Evolutionary conservation across 2,797 vertebrate species (phyloP).

Genomic region (Catamblyrhynchus diadema): DNA sequence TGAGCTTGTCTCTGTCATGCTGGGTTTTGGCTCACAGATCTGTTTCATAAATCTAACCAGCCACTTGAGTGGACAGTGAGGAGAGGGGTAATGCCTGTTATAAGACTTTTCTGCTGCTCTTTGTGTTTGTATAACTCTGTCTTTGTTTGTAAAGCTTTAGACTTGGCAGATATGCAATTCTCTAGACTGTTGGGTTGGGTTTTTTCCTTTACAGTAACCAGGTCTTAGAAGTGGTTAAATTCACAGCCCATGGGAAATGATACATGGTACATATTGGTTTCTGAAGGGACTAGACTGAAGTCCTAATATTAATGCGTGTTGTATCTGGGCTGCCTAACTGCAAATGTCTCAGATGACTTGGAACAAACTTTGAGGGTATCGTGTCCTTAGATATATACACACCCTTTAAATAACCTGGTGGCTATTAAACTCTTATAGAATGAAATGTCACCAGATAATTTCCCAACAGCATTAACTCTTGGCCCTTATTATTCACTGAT

Average conservation of each 20-base stretch:
- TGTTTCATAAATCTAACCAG: background rate
- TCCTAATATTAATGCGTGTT: background rate
- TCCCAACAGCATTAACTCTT: background rate
- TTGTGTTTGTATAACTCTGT: background rate
- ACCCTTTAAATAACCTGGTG: constrained; percentile 49
- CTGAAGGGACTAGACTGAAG: background rate
- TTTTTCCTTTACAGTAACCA: background rate
- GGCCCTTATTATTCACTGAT: background rate
- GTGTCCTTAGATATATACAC: background rate
- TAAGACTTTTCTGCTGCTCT: background rate
- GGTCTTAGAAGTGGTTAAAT: background rate
- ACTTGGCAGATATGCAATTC: background rate
- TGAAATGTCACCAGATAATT: constrained; percentile 1
- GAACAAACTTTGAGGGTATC: constrained; percentile 17
- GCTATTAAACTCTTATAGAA: background rate
- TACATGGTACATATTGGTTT: background rate
- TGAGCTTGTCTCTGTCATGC: background rate
- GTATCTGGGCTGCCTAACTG: background rate
- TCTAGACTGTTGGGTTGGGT: background rate
- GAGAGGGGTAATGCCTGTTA: background rate
- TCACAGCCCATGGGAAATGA: background rate
- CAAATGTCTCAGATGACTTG: constrained; percentile 5
- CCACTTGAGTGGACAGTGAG: background rate
- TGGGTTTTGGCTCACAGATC: background rate
- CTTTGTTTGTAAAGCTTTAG: constrained; percentile 27